These are phyloP conservation scores for Cataglyphis livida DNA, from an alignment of 2,888 invertebrate genomes.

Conservation along the genomic window DNA sequence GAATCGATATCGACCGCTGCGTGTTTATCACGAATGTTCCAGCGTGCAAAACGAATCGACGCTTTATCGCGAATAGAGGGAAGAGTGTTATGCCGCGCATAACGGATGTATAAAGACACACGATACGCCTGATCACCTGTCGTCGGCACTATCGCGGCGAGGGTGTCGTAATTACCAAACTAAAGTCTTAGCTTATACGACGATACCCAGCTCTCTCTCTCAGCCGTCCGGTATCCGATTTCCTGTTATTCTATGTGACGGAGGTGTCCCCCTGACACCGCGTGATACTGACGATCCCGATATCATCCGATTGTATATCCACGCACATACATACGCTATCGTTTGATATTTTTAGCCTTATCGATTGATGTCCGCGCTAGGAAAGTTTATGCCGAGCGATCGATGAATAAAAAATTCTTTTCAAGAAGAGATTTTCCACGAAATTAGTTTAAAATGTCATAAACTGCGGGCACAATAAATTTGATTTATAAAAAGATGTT, in stretches of 20 bases:
- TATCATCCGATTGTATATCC: slow-evolving; percentile 41
- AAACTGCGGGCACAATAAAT: not conserved
- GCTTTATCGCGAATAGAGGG: slow-evolving; percentile 22
- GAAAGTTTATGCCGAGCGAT: slow-evolving; percentile 23
- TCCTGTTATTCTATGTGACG: slow-evolving; percentile 73
- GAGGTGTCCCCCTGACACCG: slow-evolving; percentile 57
- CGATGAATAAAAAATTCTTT: slow-evolving; percentile 39
- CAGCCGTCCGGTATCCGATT: slow-evolving; percentile 72
- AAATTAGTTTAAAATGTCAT: not conserved
- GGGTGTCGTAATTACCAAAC: slow-evolving; percentile 78
- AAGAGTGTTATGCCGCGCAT: slow-evolving; percentile 67
- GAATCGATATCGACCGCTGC: slow-evolving; percentile 31
- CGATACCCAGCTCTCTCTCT: slow-evolving; percentile 31
- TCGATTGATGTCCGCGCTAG: slow-evolving; percentile 45
- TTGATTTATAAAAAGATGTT: not conserved
- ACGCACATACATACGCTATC: slow-evolving; percentile 27
- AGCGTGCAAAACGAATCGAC: slow-evolving; percentile 6
- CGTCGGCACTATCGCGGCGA: slow-evolving; percentile 71
- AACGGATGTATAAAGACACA: slow-evolving; percentile 80
- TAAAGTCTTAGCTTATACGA: slow-evolving; percentile 55
- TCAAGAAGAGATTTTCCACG: not conserved
- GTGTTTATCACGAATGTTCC: slow-evolving; percentile 22
- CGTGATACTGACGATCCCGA: slow-evolving; percentile 58
- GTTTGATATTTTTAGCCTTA: slow-evolving; percentile 62
- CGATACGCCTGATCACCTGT: slow-evolving; percentile 78